Evolutionary conservation across 1,140 invertebrate species (phyloP).

Genomic region (Zaprionus vittiger): DNA sequence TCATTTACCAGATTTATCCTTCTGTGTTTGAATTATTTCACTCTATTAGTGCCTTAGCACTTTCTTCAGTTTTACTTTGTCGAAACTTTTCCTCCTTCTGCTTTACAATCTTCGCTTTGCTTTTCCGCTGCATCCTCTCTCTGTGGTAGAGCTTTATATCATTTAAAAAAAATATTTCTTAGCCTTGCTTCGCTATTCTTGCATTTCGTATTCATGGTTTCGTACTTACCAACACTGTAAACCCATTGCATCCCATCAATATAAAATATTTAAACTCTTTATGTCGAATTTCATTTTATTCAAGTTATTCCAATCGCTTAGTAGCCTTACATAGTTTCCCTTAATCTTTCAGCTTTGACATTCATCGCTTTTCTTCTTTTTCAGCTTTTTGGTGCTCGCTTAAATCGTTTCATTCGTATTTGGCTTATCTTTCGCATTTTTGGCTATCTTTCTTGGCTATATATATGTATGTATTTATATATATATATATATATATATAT

Average conservation of each 20-base stretch:
- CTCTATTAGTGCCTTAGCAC: too few species aligned
- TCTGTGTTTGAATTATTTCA: too few species aligned
- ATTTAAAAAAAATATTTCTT: background rate
- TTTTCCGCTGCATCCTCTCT: background rate
- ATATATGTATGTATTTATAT: constrained; percentile 26
- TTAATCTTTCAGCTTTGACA: constrained; percentile 42
- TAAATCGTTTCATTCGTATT: constrained; percentile 11
- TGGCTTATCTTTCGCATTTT: constrained; percentile 5
- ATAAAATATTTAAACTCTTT: constrained; percentile 1
- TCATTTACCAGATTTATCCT: too few species aligned
- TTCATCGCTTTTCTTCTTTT: background rate
- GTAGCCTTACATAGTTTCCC: constrained; percentile 38
- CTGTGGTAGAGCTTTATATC: background rate
- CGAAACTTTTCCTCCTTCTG: background rate
- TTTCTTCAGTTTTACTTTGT: too few species aligned
- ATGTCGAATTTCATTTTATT: constrained; percentile 54
- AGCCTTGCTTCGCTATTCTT: too few species aligned
- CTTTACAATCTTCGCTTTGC: background rate
- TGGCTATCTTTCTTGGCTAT: constrained; percentile 44
- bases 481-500: constrained; percentile 22
- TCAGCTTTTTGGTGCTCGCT: background rate
- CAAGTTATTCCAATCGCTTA: constrained; percentile 48
- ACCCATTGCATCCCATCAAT: background rate
- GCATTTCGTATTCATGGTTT: too few species aligned
- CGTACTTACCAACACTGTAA: constrained; percentile 9